Evolutionary conservation across 2,888 invertebrate species (phyloP), one percentile per base, ranked within the genome.

Genomic region (Agrilus mali): DNA sequence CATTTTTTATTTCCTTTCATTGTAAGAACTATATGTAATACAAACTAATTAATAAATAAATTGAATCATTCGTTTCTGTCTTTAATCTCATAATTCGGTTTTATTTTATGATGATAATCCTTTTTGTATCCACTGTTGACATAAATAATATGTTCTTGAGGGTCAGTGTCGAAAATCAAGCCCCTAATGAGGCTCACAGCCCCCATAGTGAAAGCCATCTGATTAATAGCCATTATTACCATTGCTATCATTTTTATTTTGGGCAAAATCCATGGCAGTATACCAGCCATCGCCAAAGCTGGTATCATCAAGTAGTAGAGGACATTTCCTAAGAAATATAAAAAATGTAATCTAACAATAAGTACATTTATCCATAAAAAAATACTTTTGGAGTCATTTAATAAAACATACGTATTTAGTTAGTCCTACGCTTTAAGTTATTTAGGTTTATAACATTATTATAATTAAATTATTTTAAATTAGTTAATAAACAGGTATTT

Each of bases 241-340:
- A 79, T 64, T 1, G 78, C 76, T 59, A 77, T 74, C 71, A 82
- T 72, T 58, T 81, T 80, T 13, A 83, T 57, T 0, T 76, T 77
- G 1, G 82, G 82, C 55, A 83, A 60, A 14, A 81, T 60, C 60
- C 82, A 82, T 0, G 82, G 82, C 55, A 82, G 60, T 38, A 82
- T 64, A 10, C 80, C 79, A 1, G 81, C 75, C 69, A 82, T 70
- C 1, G 80, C 57, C 3, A 82, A 68, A 1, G 77, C 78, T 1
- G 82, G 82, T 47, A 80, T 59, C 15, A 79, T 55, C 40, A 81
- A 54, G 27, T 74, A 67, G 1, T 80, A 80, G 36, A 78, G 27
- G 31, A 52, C 35, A 20, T 52, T 46, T 38, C 43, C 44, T 27
- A 27, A 8, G 10, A 27, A 27, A 27, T 27, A 10, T 10, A 3